Percentiles rank a stretch among this genome's conserved stretches.
These are phyloP conservation scores for Psittacus erithacus DNA, from an alignment of 2,113 vertebrate species.

Conservation along the genomic window DNA sequence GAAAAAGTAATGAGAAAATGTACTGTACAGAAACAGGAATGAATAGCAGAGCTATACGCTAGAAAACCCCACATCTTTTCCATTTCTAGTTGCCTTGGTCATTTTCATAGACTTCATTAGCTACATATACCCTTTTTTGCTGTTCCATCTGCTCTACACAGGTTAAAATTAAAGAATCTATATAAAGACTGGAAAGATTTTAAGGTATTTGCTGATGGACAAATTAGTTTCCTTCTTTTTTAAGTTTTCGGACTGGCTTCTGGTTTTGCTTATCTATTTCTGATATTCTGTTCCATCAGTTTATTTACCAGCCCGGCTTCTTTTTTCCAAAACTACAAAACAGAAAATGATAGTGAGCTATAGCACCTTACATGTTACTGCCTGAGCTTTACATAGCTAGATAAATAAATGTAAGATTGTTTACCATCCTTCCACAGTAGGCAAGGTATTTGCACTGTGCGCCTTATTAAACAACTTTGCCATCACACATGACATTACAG, in stretches of 20 bases:
- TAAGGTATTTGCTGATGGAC: background rate
- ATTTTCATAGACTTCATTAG: conserved; percentile 26
- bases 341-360: background rate
- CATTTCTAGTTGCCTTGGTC: background rate
- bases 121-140: background rate
- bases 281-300: background rate
- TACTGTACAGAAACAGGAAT: background rate
- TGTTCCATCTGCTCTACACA: background rate
- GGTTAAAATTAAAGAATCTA: conserved; percentile 15
- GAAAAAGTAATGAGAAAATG: background rate
- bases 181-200: background rate
- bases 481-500: background rate
- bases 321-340: background rate
- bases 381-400: background rate
- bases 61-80: background rate
- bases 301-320: background rate
- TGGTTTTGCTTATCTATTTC: conserved; percentile 18
- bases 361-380: background rate
- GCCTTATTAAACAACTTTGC: conserved; percentile 6
- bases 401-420: background rate
- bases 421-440: background rate
- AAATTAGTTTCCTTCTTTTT: conserved; percentile 7
- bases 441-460: background rate
- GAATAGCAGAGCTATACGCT: background rate
- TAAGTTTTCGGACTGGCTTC: background rate